Evolutionary conservation across 2,888 invertebrate species (phyloP), one percentile per base, ranked within the genome.

Genomic region (Lasioglossum pauxillum): DNA sequence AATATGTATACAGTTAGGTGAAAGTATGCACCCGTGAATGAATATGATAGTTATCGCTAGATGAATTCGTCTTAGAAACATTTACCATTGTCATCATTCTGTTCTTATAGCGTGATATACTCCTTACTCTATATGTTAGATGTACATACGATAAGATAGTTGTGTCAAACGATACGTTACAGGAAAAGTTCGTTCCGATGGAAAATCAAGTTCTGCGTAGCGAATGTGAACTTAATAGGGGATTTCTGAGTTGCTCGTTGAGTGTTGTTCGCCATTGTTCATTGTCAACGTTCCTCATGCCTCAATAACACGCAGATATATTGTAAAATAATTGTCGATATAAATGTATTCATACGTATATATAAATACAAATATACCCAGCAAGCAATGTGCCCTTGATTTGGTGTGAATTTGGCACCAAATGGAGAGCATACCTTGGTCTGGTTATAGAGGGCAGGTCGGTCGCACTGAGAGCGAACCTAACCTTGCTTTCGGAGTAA

Each of bases 71-170:
- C 80, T 85, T 85, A 85, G 85, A 86, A 86, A 84, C 77, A 80
- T 86, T 84, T 84, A 86, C 78, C 84, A 80, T 80, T 78, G 80
- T 75, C 80, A 74, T 75, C 69, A 1, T 69, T 38, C 69, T 12
- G 35, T 73, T 77, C 69, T 84, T 83, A 83, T 80, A 84, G 77
- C 84, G 84, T 86, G 80, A 78, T 80, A 75, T 84, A 83, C 76
- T 80, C 75, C 84, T 84, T 84, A 86, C 71, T 86, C 80, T 86
- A 80, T 84, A 80, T 75, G 77, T 86, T 86, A 84, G 80, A 84
- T 75, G 80, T 84, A 67, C 64, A 67, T 67, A 79, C 60, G 85
- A 84, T 83, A 84, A 83, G 83, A 84, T 83, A 84, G 44, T 83
- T 64, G 77, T 23, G 53, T 82, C 14, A 84, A 84, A 83, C 27